These are phyloP conservation scores for Nilaparvata lugens DNA, from an alignment of 1,140 invertebrate species.

Conservation along the genomic window DNA sequence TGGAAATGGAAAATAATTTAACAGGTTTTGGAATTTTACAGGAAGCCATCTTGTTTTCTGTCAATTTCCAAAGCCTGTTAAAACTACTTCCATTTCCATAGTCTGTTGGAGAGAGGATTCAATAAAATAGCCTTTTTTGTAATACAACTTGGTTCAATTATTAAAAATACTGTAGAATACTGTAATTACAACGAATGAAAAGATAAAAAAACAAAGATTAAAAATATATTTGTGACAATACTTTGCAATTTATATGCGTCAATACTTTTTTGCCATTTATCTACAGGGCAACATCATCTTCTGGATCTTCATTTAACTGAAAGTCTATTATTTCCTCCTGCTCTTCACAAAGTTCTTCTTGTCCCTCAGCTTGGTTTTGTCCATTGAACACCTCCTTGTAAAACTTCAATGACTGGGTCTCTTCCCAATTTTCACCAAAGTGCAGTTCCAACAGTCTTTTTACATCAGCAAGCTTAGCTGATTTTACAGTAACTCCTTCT, in stretches of 20 bases:
- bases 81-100: slow-evolving; percentile 9
- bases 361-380: slow-evolving; percentile 1
- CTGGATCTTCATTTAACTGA: not conserved
- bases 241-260: not conserved
- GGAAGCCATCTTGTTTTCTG: slow-evolving; percentile 11
- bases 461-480: not conserved
- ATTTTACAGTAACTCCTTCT: not conserved
- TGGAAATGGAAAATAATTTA: slow-evolving; percentile 7
- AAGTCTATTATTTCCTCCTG: slow-evolving; percentile 3
- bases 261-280: too few species aligned
- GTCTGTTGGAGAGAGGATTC: slow-evolving; percentile 5
- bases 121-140: slow-evolving; percentile 8
- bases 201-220: too few species aligned
- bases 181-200: too few species aligned
- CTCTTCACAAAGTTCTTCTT: not conserved
- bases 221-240: not conserved
- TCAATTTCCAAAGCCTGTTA: slow-evolving; percentile 12
- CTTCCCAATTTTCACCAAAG: slow-evolving; percentile 6
- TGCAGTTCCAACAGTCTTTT: slow-evolving; percentile 8
- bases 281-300: too few species aligned
- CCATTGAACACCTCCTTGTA: not conserved
- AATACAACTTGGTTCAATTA: not conserved
- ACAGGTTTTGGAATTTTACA: slow-evolving; percentile 9
- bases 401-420: not conserved
- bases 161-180: not conserved